Evolutionary conservation across 2,113 vertebrate species (phyloP).

Genomic region (Boulengeromyrus knoepffleri): DNA sequence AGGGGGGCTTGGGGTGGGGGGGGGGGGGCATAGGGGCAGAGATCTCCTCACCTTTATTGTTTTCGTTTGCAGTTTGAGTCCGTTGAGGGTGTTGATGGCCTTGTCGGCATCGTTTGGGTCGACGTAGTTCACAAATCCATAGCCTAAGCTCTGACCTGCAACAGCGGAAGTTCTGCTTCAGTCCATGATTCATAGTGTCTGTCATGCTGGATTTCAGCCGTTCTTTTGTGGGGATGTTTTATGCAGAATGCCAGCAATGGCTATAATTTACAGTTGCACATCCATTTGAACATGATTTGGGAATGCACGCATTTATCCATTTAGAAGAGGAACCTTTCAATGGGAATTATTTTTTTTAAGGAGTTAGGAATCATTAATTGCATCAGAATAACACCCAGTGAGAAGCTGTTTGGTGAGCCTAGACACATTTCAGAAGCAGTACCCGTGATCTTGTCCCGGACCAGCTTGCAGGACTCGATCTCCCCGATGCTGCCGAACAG

Average conservation of each 20-base stretch:
- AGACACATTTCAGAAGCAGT: neutral
- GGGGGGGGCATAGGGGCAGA: neutral
- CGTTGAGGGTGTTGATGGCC: conserved; percentile 93
- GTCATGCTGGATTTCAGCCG: neutral
- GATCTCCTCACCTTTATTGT: conserved; percentile 82
- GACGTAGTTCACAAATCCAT: conserved; percentile 92
- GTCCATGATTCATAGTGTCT: neutral
- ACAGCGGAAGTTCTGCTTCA: conserved; percentile 3
- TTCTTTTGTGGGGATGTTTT: neutral
- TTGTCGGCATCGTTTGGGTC: conserved; percentile 92
- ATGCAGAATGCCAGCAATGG: neutral
- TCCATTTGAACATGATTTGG: neutral
- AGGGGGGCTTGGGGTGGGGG: neutral
- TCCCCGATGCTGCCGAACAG: conserved; percentile 92
- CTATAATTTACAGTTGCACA: neutral
- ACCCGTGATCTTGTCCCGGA: conserved; percentile 94
- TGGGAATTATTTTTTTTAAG: neutral
- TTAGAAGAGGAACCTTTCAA: neutral
- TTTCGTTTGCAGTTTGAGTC: conserved; percentile 94
- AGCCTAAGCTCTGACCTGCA: conserved; percentile 90
- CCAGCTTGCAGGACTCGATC: conserved; percentile 91
- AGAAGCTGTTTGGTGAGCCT: neutral
- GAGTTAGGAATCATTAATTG: neutral
- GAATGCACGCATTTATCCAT: neutral
- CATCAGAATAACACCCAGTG: neutral